Conservation (phyloP, 2,888 invertebrate genomes). For the Eumerus sabulonum region DNA sequence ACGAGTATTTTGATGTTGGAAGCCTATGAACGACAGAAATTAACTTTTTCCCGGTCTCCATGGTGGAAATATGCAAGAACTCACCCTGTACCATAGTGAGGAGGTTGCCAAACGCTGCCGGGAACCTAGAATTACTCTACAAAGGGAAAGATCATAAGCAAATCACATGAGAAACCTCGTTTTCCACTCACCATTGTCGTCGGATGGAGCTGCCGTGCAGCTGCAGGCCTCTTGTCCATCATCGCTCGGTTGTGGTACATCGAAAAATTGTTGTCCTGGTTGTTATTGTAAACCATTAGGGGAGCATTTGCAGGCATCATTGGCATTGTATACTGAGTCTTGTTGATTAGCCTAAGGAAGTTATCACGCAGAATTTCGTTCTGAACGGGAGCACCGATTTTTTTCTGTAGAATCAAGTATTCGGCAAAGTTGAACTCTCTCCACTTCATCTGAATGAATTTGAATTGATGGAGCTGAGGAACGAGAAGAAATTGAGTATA, state of each 20-base stretch:
- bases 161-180: not conserved
- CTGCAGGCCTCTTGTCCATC: slow-evolving; percentile 24
- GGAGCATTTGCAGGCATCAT: slow-evolving; percentile 27
- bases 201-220: slow-evolving; percentile 38
- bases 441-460: slow-evolving; percentile 76
- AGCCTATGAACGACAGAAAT: slow-evolving; percentile 49
- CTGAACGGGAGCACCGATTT: slow-evolving; percentile 75
- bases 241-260: slow-evolving; percentile 60
- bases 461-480: slow-evolving; percentile 73
- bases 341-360: slow-evolving; percentile 74
- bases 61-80: not conserved
- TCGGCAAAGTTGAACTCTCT: slow-evolving; percentile 76
- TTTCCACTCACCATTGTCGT: slow-evolving; percentile 34
- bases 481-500: not conserved
- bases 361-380: slow-evolving; percentile 75
- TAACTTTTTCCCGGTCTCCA: too few species aligned
- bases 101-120: slow-evolving; percentile 70
- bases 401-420: slow-evolving; percentile 76
- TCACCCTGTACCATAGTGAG: slow-evolving; percentile 70
- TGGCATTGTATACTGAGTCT: slow-evolving; percentile 65
- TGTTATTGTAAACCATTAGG: slow-evolving; percentile 55
- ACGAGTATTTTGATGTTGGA: slow-evolving; percentile 70
- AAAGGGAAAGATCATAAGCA: not conserved
- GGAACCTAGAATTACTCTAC: slow-evolving; percentile 54
- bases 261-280: slow-evolving; percentile 37